These are phyloP conservation scores for Rhadinocentrus ornatus DNA, from an alignment of 2,797 vertebrate species.

Conservation along the genomic window DNA sequence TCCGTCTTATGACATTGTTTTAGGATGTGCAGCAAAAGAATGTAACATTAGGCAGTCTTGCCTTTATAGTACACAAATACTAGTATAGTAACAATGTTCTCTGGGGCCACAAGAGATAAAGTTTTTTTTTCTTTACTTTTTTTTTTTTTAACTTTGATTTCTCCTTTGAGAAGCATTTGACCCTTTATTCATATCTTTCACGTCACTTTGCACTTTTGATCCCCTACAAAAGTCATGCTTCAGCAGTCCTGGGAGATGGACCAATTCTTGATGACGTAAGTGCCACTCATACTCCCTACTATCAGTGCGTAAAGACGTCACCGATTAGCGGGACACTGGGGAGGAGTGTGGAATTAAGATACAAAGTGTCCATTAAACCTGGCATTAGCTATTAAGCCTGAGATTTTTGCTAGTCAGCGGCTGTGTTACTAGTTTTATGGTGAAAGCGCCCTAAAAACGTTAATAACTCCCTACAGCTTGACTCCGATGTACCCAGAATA, in stretches of 20 bases:
- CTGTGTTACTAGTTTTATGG: not conserved
- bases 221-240: conserved; percentile 44
- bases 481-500: not conserved
- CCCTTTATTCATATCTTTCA: conserved; percentile 21
- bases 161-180: conserved; percentile 25
- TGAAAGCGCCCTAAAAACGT: not conserved
- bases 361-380: conserved; percentile 23
- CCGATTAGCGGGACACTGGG: conserved; percentile 39
- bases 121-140: conserved; percentile 28
- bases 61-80: conserved; percentile 26
- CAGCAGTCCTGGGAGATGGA: conserved; percentile 58
- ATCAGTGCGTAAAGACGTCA: conserved; percentile 79
- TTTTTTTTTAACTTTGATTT: conserved; percentile 12
- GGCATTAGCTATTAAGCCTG: not conserved
- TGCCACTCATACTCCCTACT: conserved; percentile 43
- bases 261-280: conserved; percentile 71
- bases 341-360: conserved; percentile 15
- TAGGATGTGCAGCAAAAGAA: conserved; percentile 7
- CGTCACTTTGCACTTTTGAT: conserved; percentile 42
- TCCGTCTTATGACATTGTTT: conserved; percentile 12
- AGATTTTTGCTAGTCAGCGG: not conserved
- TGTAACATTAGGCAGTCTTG: conserved; percentile 2
- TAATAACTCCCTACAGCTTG: not conserved
- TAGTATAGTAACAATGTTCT: conserved; percentile 18
- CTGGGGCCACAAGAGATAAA: too few species aligned